Conservation (phyloP, 2,888 invertebrate genomes). For the Andrena dorsata region DNA sequence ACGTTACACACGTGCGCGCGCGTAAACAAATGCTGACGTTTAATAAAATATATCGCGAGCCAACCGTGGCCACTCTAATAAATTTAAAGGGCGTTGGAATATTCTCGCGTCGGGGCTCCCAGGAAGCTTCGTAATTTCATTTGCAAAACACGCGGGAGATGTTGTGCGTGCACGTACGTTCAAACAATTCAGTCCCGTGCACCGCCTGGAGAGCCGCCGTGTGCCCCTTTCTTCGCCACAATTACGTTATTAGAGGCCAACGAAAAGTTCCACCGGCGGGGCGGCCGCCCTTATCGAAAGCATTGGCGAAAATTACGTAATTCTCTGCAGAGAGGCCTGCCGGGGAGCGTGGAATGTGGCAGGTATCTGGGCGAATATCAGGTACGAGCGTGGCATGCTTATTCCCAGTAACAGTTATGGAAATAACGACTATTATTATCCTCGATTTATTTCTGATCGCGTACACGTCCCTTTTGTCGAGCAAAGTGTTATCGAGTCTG, state of each 20-base stretch:
- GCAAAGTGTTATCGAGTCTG: slow-evolving; percentile 7
- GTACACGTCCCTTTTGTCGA: neutral
- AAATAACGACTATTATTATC: slow-evolving; percentile 53
- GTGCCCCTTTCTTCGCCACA: neutral
- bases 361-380: slow-evolving; percentile 33
- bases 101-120: neutral
- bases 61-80: slow-evolving; percentile 2
- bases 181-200: neutral
- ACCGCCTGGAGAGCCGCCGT: neutral
- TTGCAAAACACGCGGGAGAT: neutral
- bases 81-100: slow-evolving; percentile 8
- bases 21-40: slow-evolving; percentile 6
- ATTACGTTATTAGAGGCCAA: slow-evolving; percentile 1
- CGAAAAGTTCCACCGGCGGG: neutral
- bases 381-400: slow-evolving; percentile 33
- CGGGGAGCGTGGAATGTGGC: neutral
- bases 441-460: slow-evolving; percentile 27
- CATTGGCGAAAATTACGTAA: slow-evolving; percentile 42
- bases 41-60: slow-evolving; percentile 16
- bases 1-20: neutral
- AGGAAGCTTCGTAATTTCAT: neutral
- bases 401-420: slow-evolving; percentile 50
- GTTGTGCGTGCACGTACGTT: neutral
- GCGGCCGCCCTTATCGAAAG: slow-evolving; percentile 1
- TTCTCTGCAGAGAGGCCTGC: neutral